phyloP scores from a whole-genome alignment of 2,113 vertebrate species.

The Mugil cephalus region DNA sequence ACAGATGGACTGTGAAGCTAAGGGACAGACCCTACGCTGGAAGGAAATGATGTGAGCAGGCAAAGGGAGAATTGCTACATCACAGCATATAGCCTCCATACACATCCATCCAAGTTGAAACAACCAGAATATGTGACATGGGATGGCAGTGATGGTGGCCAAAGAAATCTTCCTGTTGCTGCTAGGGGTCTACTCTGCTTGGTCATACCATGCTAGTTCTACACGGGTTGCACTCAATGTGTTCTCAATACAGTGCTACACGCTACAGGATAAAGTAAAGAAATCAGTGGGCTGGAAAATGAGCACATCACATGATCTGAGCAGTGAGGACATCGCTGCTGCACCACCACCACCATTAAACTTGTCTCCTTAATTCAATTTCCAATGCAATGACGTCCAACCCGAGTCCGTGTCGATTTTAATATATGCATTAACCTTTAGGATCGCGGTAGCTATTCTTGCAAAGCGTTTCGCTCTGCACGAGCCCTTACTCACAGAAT shows the following conservation, averaged over 20 bases:
- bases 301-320: conserved; percentile 45
- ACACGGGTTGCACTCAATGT: conserved; percentile 13
- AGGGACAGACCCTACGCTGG: conserved; percentile 10
- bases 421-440: background rate
- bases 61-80: conserved; percentile 9
- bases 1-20: conserved; percentile 36
- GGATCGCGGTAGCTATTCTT: background rate
- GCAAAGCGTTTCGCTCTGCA: conserved; percentile 21
- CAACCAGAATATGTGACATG: background rate
- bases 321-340: conserved; percentile 10
- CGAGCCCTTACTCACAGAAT: conserved; percentile 80
- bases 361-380: conserved; percentile 27
- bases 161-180: conserved; percentile 6
- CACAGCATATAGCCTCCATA: background rate
- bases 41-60: conserved; percentile 3
- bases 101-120: background rate
- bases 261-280: conserved; percentile 32
- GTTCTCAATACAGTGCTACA: conserved; percentile 3
- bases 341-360: conserved; percentile 40
- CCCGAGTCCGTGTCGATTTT: background rate
- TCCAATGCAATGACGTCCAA: background rate
- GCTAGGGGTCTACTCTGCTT: too few species aligned
- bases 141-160: background rate
- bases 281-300: conserved; percentile 41
- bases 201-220: background rate